Conservation (phyloP, 2,797 vertebrate species). For the Coracias cyanogaster region DNA sequence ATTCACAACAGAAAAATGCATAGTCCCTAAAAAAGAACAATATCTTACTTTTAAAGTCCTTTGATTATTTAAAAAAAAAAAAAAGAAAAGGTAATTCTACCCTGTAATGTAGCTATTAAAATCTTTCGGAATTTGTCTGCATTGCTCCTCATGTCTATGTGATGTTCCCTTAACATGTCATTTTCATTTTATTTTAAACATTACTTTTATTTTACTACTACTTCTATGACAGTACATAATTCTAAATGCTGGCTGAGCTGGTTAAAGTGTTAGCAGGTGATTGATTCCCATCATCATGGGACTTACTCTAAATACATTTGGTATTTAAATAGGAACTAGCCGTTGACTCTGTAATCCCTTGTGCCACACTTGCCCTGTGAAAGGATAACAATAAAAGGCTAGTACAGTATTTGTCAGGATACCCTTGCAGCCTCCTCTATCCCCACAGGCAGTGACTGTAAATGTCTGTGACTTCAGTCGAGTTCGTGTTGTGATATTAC, state of each 20-base stretch:
- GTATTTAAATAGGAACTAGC: constrained; percentile 87
- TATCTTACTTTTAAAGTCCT: background rate
- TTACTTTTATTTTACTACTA: constrained; percentile 62
- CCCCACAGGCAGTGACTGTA: constrained; percentile 87
- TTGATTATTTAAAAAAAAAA: background rate
- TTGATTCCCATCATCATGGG: constrained; percentile 80
- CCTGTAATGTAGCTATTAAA: background rate
- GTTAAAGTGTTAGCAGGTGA: constrained; percentile 86
- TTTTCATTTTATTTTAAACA: constrained; percentile 71
- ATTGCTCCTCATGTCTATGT: background rate
- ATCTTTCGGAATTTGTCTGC: background rate
- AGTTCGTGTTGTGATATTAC: constrained; percentile 84
- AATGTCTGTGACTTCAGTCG: constrained; percentile 86
- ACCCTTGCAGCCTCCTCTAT: constrained; percentile 80
- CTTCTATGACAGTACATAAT: constrained; percentile 58
- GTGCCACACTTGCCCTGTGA: constrained; percentile 79
- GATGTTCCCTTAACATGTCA: constrained; percentile 25
- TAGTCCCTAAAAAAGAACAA: background rate
- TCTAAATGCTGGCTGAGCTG: constrained; percentile 73
- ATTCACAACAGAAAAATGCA: background rate
- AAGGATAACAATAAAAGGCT: constrained; percentile 84
- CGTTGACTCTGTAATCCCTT: constrained; percentile 87
- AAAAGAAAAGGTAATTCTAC: background rate
- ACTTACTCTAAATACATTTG: constrained; percentile 82
- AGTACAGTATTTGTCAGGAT: constrained; percentile 87